Evolutionary conservation across 2,888 invertebrate genomes (phyloP).

Genomic region (Scotopteryx bipunctaria): DNA sequence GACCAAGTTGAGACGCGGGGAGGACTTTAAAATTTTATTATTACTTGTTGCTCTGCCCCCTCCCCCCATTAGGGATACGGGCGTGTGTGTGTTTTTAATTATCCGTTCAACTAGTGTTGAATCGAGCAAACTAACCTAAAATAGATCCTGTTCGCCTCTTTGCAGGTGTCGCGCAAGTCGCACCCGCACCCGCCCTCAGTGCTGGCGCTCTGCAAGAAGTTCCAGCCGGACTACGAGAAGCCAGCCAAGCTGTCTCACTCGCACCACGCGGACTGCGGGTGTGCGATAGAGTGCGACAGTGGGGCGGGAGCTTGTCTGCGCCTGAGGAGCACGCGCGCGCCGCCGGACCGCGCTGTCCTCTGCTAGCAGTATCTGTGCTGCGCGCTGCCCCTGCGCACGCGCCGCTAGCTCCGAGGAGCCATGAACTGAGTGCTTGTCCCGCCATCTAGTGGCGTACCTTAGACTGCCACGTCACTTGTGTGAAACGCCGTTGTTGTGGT

Average conservation of each 20-base stretch:
- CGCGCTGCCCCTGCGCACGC: constrained; percentile 29
- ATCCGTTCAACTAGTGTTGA: neutral
- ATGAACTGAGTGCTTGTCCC: constrained; percentile 22
- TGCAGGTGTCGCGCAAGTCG: constrained; percentile 83
- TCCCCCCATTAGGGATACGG: no score
- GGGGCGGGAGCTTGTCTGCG: constrained; percentile 39
- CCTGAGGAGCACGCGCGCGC: constrained; percentile 48
- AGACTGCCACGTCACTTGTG: constrained; percentile 13
- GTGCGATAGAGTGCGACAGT: constrained; percentile 42
- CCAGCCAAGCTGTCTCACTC: constrained; percentile 62
- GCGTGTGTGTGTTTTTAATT: no score
- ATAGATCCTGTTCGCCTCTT: constrained; percentile 20
- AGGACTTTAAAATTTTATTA: no score
- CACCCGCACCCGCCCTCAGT: constrained; percentile 82
- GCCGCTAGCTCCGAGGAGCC: constrained; percentile 4
- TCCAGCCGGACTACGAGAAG: constrained; percentile 80
- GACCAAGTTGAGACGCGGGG: no score
- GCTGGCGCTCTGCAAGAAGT: constrained; percentile 80
- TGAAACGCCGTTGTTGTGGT: constrained; percentile 9
- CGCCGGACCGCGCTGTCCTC: constrained; percentile 60
- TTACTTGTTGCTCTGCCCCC: no score
- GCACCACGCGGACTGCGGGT: constrained; percentile 35
- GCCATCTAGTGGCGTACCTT: constrained; percentile 15
- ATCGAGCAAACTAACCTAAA: constrained; percentile 24
- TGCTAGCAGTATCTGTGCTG: constrained; percentile 59